Percentiles rank a stretch among this genome's conserved stretches.
phyloP scores from a whole-genome alignment of 1,140 invertebrate genomes.

The Conus betulinus region DNA sequence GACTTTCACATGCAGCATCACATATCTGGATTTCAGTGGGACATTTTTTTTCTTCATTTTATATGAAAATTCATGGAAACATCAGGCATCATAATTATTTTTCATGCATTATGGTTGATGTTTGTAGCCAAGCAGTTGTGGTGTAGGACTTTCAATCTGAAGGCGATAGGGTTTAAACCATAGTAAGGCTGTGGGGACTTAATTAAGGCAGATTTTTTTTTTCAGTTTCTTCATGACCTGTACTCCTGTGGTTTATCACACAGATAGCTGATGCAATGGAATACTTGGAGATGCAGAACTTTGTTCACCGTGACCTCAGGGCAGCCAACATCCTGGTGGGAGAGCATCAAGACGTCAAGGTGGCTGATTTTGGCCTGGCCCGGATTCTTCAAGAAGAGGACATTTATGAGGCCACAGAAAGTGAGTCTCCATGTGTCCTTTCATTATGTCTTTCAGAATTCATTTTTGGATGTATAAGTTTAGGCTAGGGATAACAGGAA shows the following conservation, averaged over 20 bases:
- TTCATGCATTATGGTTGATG: no score
- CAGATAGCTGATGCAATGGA: conserved; percentile 87
- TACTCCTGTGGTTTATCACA: not conserved
- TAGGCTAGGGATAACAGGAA: no score
- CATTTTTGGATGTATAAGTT: no score
- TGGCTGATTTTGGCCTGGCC: conserved; percentile 97
- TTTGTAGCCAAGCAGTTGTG: no score
- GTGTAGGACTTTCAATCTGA: not conserved
- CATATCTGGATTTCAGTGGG: no score
- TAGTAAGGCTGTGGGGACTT: not conserved
- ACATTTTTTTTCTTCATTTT: no score
- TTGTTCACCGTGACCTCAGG: conserved; percentile 76
- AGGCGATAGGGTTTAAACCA: not conserved
- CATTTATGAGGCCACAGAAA: conserved; percentile 96
- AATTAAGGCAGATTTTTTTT: not conserved
- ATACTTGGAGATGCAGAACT: conserved; percentile 92
- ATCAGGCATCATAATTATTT: no score
- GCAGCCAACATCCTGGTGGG: conserved; percentile 89
- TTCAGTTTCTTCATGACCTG: not conserved
- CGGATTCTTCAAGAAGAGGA: conserved; percentile 94
- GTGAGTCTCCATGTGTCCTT: conserved; percentile 59
- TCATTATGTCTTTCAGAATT: no score
- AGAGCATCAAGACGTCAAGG: conserved; percentile 91
- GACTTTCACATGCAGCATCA: no score
- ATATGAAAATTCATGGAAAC: no score